phyloP scores from a whole-genome alignment of 2,888 invertebrate species.

The Entomobrya multifasciata region DNA sequence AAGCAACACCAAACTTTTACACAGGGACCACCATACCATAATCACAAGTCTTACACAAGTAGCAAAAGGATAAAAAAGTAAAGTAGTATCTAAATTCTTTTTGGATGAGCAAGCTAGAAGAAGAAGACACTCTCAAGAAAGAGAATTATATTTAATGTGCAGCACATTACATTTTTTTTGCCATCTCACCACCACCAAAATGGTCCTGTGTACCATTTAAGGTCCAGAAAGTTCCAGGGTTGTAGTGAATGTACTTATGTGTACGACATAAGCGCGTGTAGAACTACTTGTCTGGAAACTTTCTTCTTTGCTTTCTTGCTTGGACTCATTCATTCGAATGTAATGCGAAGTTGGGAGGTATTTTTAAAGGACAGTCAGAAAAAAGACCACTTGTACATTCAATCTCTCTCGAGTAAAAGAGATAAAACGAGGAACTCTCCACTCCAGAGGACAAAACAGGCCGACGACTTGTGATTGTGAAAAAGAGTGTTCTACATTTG shows the following conservation, averaged over 20 bases:
- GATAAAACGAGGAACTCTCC: neutral
- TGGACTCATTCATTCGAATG: neutral
- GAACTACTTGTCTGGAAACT: neutral
- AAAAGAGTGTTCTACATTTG: too few species aligned
- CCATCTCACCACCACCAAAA: neutral
- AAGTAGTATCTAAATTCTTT: slow-evolving; percentile 41
- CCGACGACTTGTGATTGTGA: neutral
- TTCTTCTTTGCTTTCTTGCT: neutral
- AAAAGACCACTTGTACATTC: slow-evolving; percentile 35
- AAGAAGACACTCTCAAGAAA: neutral
- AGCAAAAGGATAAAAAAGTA: neutral
- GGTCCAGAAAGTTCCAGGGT: neutral
- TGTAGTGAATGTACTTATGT: neutral
- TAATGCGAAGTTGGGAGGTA: too few species aligned
- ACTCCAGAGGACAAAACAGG: neutral
- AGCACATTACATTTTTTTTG: slow-evolving; percentile 23
- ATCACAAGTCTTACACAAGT: neutral
- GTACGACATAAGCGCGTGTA: neutral
- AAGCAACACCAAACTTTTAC: too few species aligned
- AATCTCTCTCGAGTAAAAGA: slow-evolving; percentile 33
- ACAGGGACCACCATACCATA: too few species aligned
- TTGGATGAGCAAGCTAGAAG: slow-evolving; percentile 33
- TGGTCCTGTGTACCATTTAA: neutral
- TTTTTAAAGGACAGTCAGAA: too few species aligned
- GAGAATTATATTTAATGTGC: slow-evolving; percentile 47